Conservation (phyloP, 2,113 vertebrate genomes). For the Erythrolamprus reginae region DNA sequence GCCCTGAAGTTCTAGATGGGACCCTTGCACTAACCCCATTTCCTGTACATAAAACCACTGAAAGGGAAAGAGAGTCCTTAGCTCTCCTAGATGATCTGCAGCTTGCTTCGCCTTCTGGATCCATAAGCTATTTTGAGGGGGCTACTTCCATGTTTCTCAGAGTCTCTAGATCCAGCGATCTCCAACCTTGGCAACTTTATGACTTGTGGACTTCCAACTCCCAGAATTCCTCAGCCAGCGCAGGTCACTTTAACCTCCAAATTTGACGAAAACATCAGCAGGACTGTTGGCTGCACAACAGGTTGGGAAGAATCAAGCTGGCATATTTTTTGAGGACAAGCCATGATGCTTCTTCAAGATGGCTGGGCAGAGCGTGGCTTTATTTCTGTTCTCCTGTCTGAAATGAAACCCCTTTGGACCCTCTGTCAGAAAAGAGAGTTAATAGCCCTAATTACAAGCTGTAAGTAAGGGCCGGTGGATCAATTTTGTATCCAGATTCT, state of each 20-base stretch:
- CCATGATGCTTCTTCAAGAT: background rate
- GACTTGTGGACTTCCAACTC: no score
- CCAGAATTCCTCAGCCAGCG: no score
- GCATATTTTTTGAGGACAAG: background rate
- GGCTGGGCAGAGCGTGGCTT: background rate
- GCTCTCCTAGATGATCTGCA: background rate
- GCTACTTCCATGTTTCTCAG: background rate
- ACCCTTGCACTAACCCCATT: background rate
- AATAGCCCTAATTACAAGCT: background rate
- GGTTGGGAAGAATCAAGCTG: background rate
- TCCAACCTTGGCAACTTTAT: no score
- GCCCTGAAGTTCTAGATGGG: background rate
- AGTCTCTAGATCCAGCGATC: no score
- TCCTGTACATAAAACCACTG: background rate
- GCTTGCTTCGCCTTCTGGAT: no score
- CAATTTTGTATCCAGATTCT: background rate
- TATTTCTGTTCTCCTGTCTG: background rate
- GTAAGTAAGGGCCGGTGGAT: background rate
- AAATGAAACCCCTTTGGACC: background rate
- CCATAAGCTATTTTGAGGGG: background rate
- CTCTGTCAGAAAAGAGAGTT: no score
- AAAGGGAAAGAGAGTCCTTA: background rate
- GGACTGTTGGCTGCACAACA: background rate
- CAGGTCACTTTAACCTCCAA: background rate
- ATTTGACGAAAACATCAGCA: background rate